A percentile compares a stretch with the other conserved stretches of the same genome.
Conservation (phyloP, 2,888 invertebrate genomes). For the Barypeithes pellucidus region DNA sequence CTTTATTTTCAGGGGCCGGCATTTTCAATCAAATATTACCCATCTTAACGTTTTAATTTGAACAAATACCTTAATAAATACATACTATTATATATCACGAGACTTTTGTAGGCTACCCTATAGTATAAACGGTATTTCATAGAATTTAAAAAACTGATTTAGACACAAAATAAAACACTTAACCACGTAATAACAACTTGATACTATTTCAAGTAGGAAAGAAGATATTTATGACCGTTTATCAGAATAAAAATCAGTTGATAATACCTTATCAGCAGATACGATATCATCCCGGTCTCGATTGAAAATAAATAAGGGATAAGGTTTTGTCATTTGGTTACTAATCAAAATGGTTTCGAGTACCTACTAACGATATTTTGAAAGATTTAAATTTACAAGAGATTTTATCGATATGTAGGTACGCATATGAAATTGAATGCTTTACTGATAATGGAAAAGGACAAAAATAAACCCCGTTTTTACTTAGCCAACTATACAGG, state of each 20-base stretch:
- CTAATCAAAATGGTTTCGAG: not conserved
- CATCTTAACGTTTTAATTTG: too few relatives aligned
- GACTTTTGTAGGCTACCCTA: not conserved
- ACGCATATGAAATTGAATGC: too few relatives aligned
- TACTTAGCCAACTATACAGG: too few relatives aligned
- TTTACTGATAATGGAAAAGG: too few relatives aligned
- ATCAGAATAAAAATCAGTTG: slow-evolving; percentile 31
- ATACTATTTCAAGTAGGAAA: slow-evolving; percentile 6
- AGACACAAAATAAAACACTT: not conserved
- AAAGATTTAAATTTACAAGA: not conserved
- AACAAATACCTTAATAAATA: too few relatives aligned
- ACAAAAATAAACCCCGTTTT: too few relatives aligned
- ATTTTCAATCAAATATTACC: too few relatives aligned
- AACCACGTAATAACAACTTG: slow-evolving; percentile 15
- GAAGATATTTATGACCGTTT: slow-evolving; percentile 23
- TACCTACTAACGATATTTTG: not conserved
- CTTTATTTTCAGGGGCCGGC: too few relatives aligned
- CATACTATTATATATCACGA: not conserved
- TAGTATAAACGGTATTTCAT: not conserved
- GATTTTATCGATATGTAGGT: too few relatives aligned
- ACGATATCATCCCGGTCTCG: slow-evolving; percentile 28
- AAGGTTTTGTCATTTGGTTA: slow-evolving; percentile 1
- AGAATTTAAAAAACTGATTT: slow-evolving; percentile 6
- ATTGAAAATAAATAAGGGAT: slow-evolving; percentile 21
- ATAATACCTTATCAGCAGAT: slow-evolving; percentile 31